A percentile compares a stretch with the other conserved stretches of the same genome.
Evolutionary conservation across 2,888 invertebrate genomes (phyloP).

Genomic region (Drosophila kambysellisi): DNA sequence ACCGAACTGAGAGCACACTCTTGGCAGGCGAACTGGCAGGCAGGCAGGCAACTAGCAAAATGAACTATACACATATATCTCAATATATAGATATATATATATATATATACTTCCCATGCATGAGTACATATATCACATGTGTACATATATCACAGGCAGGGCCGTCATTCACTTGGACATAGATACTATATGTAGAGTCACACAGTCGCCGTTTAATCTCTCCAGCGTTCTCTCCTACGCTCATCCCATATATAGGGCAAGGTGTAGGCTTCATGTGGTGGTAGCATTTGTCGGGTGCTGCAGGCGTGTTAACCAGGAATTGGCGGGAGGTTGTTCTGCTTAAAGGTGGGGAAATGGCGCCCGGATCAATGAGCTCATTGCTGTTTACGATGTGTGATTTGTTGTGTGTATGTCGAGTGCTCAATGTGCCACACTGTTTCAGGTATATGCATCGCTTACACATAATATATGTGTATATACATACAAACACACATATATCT

Average conservation of each 20-base stretch:
- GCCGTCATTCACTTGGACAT: constrained; percentile 47
- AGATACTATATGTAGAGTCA: constrained; percentile 7
- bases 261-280: constrained; percentile 37
- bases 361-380: constrained; percentile 70
- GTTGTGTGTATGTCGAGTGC: constrained; percentile 16
- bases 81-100: constrained; percentile 20
- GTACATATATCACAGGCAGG: constrained; percentile 38
- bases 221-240: constrained; percentile 40
- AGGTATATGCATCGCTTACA: constrained; percentile 29
- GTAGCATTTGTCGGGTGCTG: constrained; percentile 15
- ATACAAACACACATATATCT: constrained; percentile 10
- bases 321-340: constrained; percentile 12
- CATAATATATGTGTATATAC: background rate
- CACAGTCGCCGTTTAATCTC: constrained; percentile 7
- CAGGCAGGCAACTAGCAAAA: constrained; percentile 36
- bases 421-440: constrained; percentile 23
- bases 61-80: constrained; percentile 12
- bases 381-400: constrained; percentile 50
- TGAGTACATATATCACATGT: constrained; percentile 12
- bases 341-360: constrained; percentile 23
- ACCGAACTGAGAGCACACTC: constrained; percentile 45
- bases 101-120: constrained; percentile 2
- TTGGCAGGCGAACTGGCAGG: constrained; percentile 13
- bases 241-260: constrained; percentile 53
- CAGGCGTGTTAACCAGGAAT: constrained; percentile 14